phyloP scores from a whole-genome alignment of 2,888 invertebrate genomes.

The Schizaphis graminum region DNA sequence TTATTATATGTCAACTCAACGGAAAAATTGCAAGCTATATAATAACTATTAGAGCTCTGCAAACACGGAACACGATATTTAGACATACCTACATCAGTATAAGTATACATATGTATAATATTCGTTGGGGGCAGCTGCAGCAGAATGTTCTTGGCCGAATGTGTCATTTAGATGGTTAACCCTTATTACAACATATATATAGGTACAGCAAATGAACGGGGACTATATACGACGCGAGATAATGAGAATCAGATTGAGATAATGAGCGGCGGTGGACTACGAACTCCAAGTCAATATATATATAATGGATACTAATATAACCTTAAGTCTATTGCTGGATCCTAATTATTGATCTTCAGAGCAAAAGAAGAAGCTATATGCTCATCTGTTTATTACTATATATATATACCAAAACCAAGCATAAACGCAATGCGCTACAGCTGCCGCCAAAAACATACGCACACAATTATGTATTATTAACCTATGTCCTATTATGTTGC shows the following conservation, averaged over 20 bases:
- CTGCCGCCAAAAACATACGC: not conserved
- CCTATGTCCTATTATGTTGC: not conserved
- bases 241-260: slow-evolving; percentile 59
- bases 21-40: not conserved
- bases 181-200: not conserved
- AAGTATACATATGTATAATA: not conserved
- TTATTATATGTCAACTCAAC: not conserved
- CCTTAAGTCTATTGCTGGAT: not conserved
- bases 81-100: not conserved
- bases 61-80: not conserved
- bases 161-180: slow-evolving; percentile 33
- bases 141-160: not conserved
- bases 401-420: not conserved
- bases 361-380: not conserved
- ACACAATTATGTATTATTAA: slow-evolving; percentile 14
- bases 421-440: not conserved
- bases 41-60: not conserved
- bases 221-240: not conserved
- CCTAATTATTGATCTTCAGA: slow-evolving; percentile 36
- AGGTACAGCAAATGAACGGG: not conserved
- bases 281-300: not conserved
- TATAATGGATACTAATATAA: not conserved
- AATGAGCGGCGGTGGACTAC: slow-evolving; percentile 14
- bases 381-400: not conserved
- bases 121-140: slow-evolving; percentile 11